Percentiles rank a stretch among this genome's conserved stretches.
phyloP scores from a whole-genome alignment of 1,140 invertebrate genomes.

The Schlechtendalia chinensis region DNA sequence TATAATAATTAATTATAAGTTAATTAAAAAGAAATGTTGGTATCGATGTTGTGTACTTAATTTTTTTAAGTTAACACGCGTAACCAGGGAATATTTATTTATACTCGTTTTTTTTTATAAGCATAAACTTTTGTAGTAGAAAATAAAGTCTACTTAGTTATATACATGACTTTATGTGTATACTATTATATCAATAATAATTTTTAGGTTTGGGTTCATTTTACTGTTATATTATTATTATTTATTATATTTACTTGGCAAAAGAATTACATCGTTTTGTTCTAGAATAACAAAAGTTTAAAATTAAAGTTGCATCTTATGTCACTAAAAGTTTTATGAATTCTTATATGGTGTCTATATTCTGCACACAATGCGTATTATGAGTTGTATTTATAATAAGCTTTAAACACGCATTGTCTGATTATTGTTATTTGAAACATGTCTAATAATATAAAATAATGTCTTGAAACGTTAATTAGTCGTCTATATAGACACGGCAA shows the following conservation, averaged over 20 bases:
- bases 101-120: too few relatives aligned
- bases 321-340: not conserved
- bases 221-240: not conserved
- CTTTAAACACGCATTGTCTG: not conserved
- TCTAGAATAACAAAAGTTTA: not conserved
- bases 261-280: not conserved
- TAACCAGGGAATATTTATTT: too few relatives aligned
- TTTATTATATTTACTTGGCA: not conserved
- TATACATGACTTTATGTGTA: not conserved
- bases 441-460: not conserved
- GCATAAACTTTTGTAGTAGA: too few relatives aligned
- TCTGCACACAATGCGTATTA: not conserved
- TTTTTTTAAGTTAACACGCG: too few relatives aligned
- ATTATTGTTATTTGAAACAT: not conserved
- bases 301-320: not conserved
- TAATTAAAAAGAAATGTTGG: too few relatives aligned
- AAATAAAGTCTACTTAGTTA: not conserved
- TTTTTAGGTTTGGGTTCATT: not conserved
- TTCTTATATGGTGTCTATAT: not conserved
- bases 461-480: not conserved
- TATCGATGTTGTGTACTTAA: too few relatives aligned
- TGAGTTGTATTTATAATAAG: not conserved
- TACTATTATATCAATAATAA: not conserved
- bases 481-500: not conserved
- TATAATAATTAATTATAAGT: too few relatives aligned